A percentile compares a stretch with the other conserved stretches of the same genome.
phyloP scores from a whole-genome alignment of 64 coral and sea anemone genomes.

The Cladopsammia gracilis region DNA sequence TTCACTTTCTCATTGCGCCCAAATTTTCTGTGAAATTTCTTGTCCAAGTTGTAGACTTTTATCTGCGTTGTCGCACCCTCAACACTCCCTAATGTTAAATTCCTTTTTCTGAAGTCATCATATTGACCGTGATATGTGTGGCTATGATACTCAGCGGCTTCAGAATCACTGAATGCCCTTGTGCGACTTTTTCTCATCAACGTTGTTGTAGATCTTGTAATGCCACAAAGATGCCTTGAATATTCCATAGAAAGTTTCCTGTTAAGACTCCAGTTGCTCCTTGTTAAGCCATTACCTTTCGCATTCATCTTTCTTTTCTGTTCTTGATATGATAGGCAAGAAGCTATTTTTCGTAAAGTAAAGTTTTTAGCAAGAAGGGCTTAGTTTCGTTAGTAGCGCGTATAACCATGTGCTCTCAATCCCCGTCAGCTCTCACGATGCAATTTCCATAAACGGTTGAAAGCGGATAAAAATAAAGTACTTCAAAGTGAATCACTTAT shows the following conservation, averaged over 20 bases:
- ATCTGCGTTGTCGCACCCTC: too few relatives aligned
- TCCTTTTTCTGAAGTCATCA: background rate
- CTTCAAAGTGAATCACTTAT: too few relatives aligned
- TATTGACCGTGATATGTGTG: background rate
- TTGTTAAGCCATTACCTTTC: background rate
- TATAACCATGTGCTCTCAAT: background rate
- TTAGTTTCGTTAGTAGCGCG: too few relatives aligned
- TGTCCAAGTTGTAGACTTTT: background rate
- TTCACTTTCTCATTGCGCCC: too few relatives aligned
- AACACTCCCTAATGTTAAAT: background rate
- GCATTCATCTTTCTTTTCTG: background rate
- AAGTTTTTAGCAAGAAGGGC: too few relatives aligned
- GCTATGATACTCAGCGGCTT: background rate
- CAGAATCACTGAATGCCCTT: background rate
- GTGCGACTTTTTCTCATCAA: background rate
- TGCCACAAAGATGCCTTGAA: slow-evolving; percentile 14
- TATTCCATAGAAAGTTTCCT: background rate
- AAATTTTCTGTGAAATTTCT: background rate
- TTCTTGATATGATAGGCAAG: too few relatives aligned
- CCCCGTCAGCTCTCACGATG: background rate
- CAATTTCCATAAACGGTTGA: too few relatives aligned
- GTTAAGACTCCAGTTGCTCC: background rate
- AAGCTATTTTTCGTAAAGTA: too few relatives aligned
- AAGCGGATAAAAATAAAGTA: too few relatives aligned
- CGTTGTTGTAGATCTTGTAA: background rate